phyloP scores from a whole-genome alignment of 2,113 vertebrate genomes.

The Tyrannus savana region DNA sequence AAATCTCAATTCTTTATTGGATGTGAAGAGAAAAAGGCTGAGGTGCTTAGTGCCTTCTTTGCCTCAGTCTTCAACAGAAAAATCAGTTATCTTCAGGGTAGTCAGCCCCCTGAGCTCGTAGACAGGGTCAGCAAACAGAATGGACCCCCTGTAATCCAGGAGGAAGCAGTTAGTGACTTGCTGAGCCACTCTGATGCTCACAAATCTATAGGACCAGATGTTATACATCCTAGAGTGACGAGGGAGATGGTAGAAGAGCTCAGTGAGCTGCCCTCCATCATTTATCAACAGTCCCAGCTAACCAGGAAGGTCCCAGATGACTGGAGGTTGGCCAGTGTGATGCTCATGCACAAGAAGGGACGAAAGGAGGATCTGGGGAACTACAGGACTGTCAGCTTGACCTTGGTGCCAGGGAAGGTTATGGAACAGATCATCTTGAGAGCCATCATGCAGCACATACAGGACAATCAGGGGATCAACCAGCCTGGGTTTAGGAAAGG shows the following conservation, averaged over 20 bases:
- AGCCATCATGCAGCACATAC: not conserved
- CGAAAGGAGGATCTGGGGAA: not conserved
- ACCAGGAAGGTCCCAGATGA: not conserved
- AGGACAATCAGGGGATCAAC: not conserved
- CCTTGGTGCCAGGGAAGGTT: not conserved
- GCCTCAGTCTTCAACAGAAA: not conserved
- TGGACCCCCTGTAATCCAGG: not conserved
- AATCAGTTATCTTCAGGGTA: not conserved
- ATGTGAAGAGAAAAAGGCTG: not conserved
- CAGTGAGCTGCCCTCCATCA: accelerated
- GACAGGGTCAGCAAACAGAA: not conserved
- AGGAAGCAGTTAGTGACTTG: not conserved
- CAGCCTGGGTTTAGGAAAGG: not conserved
- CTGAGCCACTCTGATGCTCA: not conserved
- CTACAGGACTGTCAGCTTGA: not conserved
- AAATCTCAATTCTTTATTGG: not conserved
- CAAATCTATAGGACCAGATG: not conserved
- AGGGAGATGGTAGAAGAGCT: not conserved
- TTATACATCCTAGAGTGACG: too few relatives aligned
- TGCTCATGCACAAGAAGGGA: not conserved
- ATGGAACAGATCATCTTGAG: not conserved
- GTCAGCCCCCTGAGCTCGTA: not conserved
- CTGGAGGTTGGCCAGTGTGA: not conserved
- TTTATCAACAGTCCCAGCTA: too few relatives aligned
- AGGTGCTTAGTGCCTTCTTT: not conserved